These are phyloP conservation scores for Cryptoblepharus egeriae DNA, from an alignment of 2,797 vertebrate genomes.

Conservation along the genomic window DNA sequence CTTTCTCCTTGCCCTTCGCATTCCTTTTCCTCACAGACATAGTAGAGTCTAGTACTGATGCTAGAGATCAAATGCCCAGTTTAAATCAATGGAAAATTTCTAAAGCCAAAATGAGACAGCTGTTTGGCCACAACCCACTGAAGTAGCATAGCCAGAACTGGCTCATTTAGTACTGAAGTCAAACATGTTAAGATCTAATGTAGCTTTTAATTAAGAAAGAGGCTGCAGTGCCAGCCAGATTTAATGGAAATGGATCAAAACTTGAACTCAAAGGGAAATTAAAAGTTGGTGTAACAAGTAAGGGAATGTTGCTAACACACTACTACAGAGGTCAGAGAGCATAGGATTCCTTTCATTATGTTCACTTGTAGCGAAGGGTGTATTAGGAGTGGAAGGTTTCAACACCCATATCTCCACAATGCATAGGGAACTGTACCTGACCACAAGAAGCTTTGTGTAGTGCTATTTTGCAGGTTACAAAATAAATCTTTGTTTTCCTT, in stretches of 20 bases:
- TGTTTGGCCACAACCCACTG: background rate
- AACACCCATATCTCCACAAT: background rate
- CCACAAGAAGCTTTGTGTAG: background rate
- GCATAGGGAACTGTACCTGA: too few relatives aligned
- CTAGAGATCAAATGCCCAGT: background rate
- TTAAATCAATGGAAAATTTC: conserved; percentile 8
- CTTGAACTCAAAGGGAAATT: conserved; percentile 27
- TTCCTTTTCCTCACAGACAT: background rate
- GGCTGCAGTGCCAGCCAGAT: background rate
- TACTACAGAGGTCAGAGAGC: background rate
- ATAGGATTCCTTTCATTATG: conserved; percentile 17
- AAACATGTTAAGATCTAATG: background rate
- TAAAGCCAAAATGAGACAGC: conserved; percentile 28
- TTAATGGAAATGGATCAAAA: conserved; percentile 33
- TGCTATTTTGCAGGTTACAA: background rate
- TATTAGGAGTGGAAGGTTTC: background rate
- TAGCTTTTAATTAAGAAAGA: conserved; percentile 24
- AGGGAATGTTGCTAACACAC: background rate
- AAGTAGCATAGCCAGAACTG: background rate
- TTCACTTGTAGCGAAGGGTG: background rate
- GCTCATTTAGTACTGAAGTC: conserved; percentile 2
- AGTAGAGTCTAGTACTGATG: background rate
- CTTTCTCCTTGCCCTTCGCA: background rate
- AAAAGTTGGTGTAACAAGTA: background rate
- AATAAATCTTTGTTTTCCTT: background rate